phyloP scores from a whole-genome alignment of 2,113 vertebrate species.

The Scomber japonicus region DNA sequence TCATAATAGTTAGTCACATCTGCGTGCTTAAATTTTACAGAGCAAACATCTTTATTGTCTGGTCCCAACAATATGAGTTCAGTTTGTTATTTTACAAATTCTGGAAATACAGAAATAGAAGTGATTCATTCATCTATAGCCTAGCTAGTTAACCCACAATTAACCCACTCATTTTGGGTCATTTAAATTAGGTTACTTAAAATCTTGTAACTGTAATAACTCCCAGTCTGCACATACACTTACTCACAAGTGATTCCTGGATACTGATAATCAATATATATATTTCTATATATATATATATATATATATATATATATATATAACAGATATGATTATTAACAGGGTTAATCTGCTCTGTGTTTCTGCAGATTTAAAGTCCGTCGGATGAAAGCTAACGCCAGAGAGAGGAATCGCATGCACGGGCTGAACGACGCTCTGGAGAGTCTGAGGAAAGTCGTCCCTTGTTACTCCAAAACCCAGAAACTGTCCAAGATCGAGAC shows the following conservation, averaged over 20 bases:
- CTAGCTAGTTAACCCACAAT: no score
- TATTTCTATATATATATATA: background rate
- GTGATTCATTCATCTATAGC: no score
- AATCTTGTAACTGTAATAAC: no score
- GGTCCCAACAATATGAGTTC: no score
- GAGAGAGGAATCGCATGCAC: slow-evolving; percentile 98
- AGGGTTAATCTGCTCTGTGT: background rate
- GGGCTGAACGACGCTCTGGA: slow-evolving; percentile 97
- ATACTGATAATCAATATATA: background rate
- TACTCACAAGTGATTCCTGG: background rate
- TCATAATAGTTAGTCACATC: no score
- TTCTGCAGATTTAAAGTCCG: slow-evolving; percentile 90
- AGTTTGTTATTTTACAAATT: no score
- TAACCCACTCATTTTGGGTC: no score
- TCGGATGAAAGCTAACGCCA: slow-evolving; percentile 97
- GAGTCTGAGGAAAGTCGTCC: slow-evolving; percentile 97
- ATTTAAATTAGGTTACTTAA: no score
- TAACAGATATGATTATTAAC: background rate
- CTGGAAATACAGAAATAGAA: no score
- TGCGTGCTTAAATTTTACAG: no score
- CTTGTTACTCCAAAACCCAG: slow-evolving; percentile 99
- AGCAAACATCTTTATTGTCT: no score
- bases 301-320: background rate
- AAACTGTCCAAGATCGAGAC: slow-evolving; percentile 99
- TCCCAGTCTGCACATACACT: background rate